A percentile compares a stretch with the other conserved stretches of the same genome.
phyloP scores from a whole-genome alignment of 2,888 invertebrate genomes.

The Apantesis nais region DNA sequence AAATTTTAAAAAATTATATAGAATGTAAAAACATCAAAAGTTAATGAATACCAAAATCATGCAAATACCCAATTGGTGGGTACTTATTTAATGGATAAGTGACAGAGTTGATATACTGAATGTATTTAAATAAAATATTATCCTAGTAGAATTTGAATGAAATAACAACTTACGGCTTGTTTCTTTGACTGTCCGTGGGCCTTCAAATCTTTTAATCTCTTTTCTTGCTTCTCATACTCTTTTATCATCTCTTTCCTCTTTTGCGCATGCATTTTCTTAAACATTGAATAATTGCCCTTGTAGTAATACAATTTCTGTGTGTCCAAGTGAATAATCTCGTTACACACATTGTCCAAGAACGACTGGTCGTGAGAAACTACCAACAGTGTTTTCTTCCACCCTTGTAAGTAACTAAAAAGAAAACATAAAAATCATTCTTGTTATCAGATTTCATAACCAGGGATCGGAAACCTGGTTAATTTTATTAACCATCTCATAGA shows the following conservation, averaged over 20 bases:
- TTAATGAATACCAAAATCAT: too few species aligned
- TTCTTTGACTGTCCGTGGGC: conserved; percentile 98
- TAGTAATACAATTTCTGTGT: conserved; percentile 97
- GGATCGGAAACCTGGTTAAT: too few species aligned
- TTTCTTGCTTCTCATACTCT: conserved; percentile 99
- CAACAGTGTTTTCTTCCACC: conserved; percentile 99
- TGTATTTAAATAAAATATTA: too few species aligned
- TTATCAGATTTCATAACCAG: not conserved
- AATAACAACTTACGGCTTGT: conserved; percentile 87
- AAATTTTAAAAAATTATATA: too few species aligned
- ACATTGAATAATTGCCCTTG: conserved; percentile 98
- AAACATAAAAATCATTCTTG: not conserved
- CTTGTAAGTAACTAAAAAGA: conserved; percentile 93
- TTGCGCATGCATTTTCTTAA: conserved; percentile 99
- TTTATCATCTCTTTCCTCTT: conserved; percentile 98
- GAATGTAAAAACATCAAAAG: too few species aligned
- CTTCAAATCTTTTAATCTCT: conserved; percentile 97
- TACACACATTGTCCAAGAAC: conserved; percentile 99
- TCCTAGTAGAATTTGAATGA: not conserved
- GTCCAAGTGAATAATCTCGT: conserved; percentile 99
- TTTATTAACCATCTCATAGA: too few species aligned
- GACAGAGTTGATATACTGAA: not conserved
- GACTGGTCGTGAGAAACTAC: conserved; percentile 99
- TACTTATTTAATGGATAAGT: too few species aligned
- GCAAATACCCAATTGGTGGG: too few species aligned